Evolutionary conservation across 2,113 vertebrate genomes (phyloP).

Genomic region (Oreotrochilus melanogaster): DNA sequence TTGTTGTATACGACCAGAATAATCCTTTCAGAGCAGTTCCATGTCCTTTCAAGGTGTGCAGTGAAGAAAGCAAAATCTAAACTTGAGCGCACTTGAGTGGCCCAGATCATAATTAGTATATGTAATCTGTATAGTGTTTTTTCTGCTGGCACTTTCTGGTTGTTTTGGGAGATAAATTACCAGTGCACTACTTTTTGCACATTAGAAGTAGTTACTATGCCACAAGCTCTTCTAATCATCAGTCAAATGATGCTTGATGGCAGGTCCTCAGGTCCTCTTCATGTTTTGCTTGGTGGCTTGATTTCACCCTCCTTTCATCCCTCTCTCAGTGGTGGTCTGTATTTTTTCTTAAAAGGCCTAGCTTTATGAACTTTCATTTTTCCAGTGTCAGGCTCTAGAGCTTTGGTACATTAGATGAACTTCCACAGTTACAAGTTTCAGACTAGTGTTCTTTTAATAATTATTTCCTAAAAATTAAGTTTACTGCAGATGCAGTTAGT

Average conservation of each 20-base stretch:
- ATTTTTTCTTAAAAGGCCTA: background rate
- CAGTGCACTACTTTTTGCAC: background rate
- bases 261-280: background rate
- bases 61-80: background rate
- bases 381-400: background rate
- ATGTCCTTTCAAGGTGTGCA: background rate
- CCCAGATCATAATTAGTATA: background rate
- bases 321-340: background rate
- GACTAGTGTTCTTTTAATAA: background rate
- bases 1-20: background rate
- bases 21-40: background rate
- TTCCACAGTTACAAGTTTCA: background rate
- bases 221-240: background rate
- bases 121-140: background rate
- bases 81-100: rapidly evolving
- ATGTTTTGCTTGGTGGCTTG: background rate
- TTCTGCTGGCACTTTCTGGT: background rate
- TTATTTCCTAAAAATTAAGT: too few relatives aligned
- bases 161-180: background rate
- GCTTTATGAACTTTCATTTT: background rate
- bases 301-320: background rate
- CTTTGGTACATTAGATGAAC: background rate
- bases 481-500: background rate
- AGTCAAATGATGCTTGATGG: background rate
- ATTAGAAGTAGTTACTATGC: background rate